Evolutionary conservation across 2,797 vertebrate species (phyloP).

Genomic region (Poecile montanus): DNA sequence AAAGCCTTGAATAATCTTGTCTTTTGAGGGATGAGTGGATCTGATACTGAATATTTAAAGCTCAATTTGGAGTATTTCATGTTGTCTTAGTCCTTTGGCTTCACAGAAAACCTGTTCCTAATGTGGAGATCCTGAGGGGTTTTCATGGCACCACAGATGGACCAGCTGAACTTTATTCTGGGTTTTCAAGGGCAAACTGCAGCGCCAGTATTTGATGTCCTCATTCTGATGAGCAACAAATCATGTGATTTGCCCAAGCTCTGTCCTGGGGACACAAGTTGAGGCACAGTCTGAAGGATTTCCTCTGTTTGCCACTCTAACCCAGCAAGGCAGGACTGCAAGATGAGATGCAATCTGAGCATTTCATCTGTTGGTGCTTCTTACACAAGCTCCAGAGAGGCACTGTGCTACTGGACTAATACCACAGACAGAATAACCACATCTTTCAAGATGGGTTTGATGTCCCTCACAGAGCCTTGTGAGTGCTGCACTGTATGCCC

Average conservation of each 20-base stretch:
- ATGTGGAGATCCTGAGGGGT: background rate
- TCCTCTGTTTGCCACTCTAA: background rate
- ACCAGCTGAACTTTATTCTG: background rate
- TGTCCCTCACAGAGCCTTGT: slow-evolving; percentile 1
- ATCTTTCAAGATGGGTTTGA: slow-evolving; percentile 5
- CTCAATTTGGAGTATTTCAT: background rate
- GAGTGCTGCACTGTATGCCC: background rate
- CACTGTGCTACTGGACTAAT: background rate
- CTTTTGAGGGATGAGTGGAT: background rate
- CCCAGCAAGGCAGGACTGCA: background rate
- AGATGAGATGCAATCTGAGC: background rate
- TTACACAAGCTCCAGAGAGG: slow-evolving; percentile 35
- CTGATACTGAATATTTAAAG: background rate
- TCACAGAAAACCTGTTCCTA: background rate
- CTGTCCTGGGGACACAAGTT: background rate
- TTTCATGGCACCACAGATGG: background rate
- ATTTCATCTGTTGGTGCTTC: background rate
- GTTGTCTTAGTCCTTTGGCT: background rate
- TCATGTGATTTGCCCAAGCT: background rate
- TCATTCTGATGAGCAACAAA: background rate
- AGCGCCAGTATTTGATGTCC: background rate
- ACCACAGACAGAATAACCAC: slow-evolving; percentile 41
- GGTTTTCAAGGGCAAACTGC: background rate
- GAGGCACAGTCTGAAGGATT: slow-evolving; percentile 27
- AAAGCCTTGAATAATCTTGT: background rate